These are phyloP conservation scores for Rana temporaria DNA, from an alignment of 2,113 vertebrate species.

Conservation along the genomic window DNA sequence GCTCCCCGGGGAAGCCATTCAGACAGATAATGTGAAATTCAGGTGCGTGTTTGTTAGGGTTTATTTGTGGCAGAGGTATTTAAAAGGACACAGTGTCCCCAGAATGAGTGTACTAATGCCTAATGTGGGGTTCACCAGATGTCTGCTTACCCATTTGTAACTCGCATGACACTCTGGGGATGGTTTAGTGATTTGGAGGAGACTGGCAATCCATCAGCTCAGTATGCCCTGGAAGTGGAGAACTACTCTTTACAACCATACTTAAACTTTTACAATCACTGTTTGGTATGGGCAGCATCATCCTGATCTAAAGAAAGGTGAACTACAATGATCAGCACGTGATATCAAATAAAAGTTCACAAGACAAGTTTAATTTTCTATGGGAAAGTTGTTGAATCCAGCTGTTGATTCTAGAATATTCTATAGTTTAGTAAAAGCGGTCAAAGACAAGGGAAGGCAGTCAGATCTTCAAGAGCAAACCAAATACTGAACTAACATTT, in stretches of 20 bases:
- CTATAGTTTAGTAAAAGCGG: no score
- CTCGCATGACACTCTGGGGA: slow-evolving; percentile 43
- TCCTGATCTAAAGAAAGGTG: no score
- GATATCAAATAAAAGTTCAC: no score
- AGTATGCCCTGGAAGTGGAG: slow-evolving; percentile 30
- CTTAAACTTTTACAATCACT: slow-evolving; percentile 13
- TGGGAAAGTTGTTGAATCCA: no score
- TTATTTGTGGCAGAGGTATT: slow-evolving; percentile 56
- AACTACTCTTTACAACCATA: slow-evolving; percentile 33
- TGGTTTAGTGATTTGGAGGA: slow-evolving; percentile 40
- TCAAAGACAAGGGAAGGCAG: no score
- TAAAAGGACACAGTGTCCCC: slow-evolving; percentile 55
- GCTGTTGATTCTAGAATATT: no score
- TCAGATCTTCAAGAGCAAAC: no score
- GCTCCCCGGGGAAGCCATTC: slow-evolving; percentile 44
- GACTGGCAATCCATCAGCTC: slow-evolving; percentile 34
- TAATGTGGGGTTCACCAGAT: slow-evolving; percentile 52
- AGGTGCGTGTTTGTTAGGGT: slow-evolving; percentile 52
- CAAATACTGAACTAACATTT: no score
- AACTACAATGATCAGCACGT: no score
- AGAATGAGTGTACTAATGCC: slow-evolving; percentile 53
- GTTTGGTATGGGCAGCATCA: background rate
- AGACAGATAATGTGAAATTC: slow-evolving; percentile 53
- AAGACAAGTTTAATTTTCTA: no score
- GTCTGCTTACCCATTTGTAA: slow-evolving; percentile 54